These are phyloP conservation scores for Heterodera carotae DNA, from an alignment of 1,140 invertebrate species.

Conservation along the genomic window DNA sequence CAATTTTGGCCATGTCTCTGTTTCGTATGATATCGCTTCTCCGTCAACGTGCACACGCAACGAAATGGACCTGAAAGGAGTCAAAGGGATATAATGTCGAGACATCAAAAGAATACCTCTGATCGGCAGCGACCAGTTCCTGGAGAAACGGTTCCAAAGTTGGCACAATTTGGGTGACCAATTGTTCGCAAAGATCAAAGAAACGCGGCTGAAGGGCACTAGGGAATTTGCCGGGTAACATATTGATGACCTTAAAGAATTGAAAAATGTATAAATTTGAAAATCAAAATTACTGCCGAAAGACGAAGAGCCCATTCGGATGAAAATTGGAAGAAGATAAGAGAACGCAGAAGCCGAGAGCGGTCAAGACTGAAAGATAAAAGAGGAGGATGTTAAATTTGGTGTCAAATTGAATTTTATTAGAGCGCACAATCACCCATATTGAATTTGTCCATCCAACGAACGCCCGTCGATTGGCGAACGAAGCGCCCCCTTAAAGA, in stretches of 20 bases:
- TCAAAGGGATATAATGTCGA: too few relatives aligned
- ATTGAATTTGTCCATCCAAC: slow-evolving; percentile 42
- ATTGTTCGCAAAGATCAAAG: slow-evolving; percentile 45
- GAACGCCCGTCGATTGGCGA: slow-evolving; percentile 40
- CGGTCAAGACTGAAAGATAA: slow-evolving; percentile 21
- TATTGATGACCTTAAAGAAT: slow-evolving; percentile 28
- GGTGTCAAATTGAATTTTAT: background rate
- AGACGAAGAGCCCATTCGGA: slow-evolving; percentile 45
- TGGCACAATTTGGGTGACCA: slow-evolving; percentile 14
- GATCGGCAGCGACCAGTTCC: slow-evolving; percentile 19
- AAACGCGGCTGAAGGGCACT: slow-evolving; percentile 33
- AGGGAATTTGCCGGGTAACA: slow-evolving; percentile 41
- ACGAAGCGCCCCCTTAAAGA: slow-evolving; percentile 26
- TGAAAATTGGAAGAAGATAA: slow-evolving; percentile 20
- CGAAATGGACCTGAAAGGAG: slow-evolving; percentile 19
- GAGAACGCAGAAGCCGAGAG: slow-evolving; percentile 33
- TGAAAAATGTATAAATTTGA: background rate
- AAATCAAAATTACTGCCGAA: slow-evolving; percentile 16
- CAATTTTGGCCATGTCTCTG: slow-evolving; percentile 27
- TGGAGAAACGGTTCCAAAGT: slow-evolving; percentile 39
- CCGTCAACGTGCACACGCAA: slow-evolving; percentile 30
- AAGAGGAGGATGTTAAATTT: background rate
- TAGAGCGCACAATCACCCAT: slow-evolving; percentile 15
- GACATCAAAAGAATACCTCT: slow-evolving; percentile 24
- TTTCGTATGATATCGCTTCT: slow-evolving; percentile 34